A percentile compares a stretch with the other conserved stretches of the same genome.
phyloP scores from a whole-genome alignment of 2,888 invertebrate species.

The Parnassius glacialis region DNA sequence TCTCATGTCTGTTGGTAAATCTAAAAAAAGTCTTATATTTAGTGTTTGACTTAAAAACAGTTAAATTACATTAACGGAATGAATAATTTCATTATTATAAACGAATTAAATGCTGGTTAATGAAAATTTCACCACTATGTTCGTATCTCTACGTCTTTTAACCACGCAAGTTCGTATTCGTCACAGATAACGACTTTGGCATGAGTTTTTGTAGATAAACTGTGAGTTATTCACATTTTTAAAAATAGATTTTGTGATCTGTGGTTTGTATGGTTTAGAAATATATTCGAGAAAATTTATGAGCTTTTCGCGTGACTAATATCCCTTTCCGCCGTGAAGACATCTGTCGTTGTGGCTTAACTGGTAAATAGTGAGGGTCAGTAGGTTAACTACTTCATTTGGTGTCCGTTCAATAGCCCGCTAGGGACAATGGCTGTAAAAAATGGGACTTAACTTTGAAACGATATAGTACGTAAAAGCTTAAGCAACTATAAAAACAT shows the following conservation, averaged over 20 bases:
- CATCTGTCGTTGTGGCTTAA: constrained; percentile 65
- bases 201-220: too few relatives aligned
- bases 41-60: too few relatives aligned
- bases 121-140: background rate
- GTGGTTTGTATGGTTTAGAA: constrained; percentile 28
- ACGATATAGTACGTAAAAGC: too few relatives aligned
- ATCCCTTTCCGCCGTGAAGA: constrained; percentile 56
- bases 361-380: constrained; percentile 51
- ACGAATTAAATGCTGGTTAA: background rate
- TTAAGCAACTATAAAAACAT: too few relatives aligned
- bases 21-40: too few relatives aligned
- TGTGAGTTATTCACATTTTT: background rate
- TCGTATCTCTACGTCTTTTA: constrained; percentile 28
- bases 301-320: constrained; percentile 51
- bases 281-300: constrained; percentile 51
- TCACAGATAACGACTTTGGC: constrained; percentile 34
- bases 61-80: too few relatives aligned
- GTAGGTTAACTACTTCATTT: constrained; percentile 58
- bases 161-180: constrained; percentile 56
- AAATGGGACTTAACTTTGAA: constrained; percentile 34
- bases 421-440: constrained; percentile 43
- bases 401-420: constrained; percentile 43
- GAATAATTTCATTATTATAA: background rate
- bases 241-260: constrained; percentile 3
- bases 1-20: too few relatives aligned